Conservation (phyloP, 2,888 invertebrate species). For the Cataglyphis cursor region DNA sequence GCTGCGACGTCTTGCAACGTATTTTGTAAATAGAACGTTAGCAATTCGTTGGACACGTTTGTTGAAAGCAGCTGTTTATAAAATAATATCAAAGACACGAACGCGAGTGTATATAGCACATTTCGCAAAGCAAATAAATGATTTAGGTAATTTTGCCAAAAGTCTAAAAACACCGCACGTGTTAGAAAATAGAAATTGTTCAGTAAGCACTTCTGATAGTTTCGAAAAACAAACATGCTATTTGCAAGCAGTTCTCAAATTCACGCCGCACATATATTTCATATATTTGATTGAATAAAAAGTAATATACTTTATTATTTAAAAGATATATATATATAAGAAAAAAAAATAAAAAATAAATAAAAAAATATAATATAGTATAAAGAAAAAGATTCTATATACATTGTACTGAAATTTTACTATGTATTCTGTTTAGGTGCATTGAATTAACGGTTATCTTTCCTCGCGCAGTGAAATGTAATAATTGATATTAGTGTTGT, state of each 20-base stretch:
- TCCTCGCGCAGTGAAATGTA: conserved; percentile 7
- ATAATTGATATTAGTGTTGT: conserved; percentile 46
- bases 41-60: conserved; percentile 36
- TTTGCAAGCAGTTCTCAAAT: background rate
- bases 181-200: conserved; percentile 12
- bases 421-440: background rate
- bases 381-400: background rate
- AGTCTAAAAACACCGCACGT: background rate
- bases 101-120: background rate
- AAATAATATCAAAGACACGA: conserved; percentile 35
- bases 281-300: background rate
- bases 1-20: conserved; percentile 4
- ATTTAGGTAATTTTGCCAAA: background rate
- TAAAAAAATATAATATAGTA: background rate
- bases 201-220: background rate
- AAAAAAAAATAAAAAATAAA: background rate
- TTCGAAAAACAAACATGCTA: background rate
- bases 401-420: background rate
- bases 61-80: conserved; percentile 41
- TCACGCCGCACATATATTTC: background rate
- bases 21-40: conserved; percentile 15
- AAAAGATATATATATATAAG: background rate
- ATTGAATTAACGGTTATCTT: background rate
- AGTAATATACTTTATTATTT: background rate
- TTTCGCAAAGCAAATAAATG: background rate